Conservation (phyloP, 2,113 vertebrate genomes). For the Oxyruncus cristatus region DNA sequence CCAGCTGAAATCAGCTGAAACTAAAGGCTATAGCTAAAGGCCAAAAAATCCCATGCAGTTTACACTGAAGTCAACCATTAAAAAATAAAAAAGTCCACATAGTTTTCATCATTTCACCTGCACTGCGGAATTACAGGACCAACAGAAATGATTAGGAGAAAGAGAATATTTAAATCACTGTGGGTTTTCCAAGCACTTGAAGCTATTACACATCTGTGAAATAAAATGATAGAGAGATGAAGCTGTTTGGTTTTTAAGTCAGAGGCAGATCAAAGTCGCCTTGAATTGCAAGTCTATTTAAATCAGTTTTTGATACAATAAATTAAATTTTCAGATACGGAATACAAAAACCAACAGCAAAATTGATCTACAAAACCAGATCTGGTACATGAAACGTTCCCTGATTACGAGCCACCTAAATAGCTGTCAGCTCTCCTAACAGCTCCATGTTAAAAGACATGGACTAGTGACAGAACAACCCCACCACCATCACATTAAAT, state of each 20-base stretch:
- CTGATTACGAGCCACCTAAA: not conserved
- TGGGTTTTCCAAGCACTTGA: not conserved
- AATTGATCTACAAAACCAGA: not conserved
- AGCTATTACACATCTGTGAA: not conserved
- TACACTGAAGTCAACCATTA: not conserved
- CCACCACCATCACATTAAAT: not conserved
- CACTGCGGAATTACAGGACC: not conserved
- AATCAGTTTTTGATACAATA: slow-evolving; percentile 12
- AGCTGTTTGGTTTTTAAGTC: not conserved
- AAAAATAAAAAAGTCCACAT: not conserved
- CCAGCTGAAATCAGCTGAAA: not conserved
- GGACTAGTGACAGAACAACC: not conserved
- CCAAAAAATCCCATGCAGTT: not conserved
- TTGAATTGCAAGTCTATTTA: not conserved
- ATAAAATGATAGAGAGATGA: not conserved
- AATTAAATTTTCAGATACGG: slow-evolving; percentile 18
- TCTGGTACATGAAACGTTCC: not conserved
- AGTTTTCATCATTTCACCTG: not conserved
- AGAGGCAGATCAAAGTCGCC: not conserved
- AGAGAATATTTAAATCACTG: not conserved
- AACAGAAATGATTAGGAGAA: not conserved
- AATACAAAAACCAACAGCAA: slow-evolving; percentile 25
- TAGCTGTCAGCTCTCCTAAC: not conserved
- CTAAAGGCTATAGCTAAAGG: not conserved
- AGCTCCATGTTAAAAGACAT: not conserved